Evolutionary conservation across 2,797 vertebrate genomes (phyloP).

Genomic region (Luscinia megarhynchos): DNA sequence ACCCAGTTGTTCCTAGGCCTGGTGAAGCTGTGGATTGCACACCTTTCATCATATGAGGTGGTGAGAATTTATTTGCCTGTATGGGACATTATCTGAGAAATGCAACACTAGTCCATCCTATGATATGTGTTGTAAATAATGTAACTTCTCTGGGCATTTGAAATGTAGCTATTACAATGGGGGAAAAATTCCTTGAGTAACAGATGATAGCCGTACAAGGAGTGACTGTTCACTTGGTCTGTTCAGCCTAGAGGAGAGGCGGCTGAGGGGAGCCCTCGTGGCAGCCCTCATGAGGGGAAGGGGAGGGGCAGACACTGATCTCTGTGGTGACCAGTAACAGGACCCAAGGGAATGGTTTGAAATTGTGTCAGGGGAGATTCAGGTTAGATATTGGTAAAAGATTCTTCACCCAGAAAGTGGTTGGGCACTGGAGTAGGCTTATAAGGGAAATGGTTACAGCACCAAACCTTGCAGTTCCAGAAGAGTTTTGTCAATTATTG

Average conservation of each 20-base stretch:
- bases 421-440: background rate
- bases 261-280: background rate
- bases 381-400: background rate
- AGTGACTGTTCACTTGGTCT: background rate
- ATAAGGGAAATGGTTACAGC: too few species aligned
- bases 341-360: background rate
- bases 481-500: background rate
- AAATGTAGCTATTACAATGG: background rate
- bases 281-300: background rate
- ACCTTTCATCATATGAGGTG: accelerated
- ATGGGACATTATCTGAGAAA: background rate
- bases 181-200: background rate
- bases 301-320: background rate
- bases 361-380: background rate
- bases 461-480: too few species aligned
- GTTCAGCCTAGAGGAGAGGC: background rate
- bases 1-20: accelerated
- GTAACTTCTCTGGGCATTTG: background rate
- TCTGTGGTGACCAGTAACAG: background rate
- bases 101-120: accelerated
- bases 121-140: background rate
- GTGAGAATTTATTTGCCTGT: background rate
- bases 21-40: background rate
- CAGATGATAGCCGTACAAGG: accelerated
- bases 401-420: background rate